A percentile compares a stretch with the other conserved stretches of the same genome.
These are phyloP conservation scores for Archivesica marissinica DNA, from an alignment of 1,140 invertebrate species.

Conservation along the genomic window DNA sequence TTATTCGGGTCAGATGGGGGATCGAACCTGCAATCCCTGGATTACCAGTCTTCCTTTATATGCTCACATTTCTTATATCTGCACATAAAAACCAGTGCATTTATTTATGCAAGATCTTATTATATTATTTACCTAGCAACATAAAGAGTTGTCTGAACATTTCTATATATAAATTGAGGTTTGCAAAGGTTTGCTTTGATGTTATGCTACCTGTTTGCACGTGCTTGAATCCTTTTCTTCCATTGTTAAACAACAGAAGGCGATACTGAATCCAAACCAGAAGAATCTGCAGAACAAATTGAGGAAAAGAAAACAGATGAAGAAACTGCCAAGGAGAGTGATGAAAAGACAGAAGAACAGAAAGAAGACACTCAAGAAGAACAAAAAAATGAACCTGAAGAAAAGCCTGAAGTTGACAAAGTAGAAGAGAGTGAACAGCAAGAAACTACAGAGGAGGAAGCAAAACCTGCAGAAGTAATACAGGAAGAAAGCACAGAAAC, in stretches of 20 bases:
- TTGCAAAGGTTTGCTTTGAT: background rate
- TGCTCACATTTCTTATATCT: background rate
- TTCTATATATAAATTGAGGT: background rate
- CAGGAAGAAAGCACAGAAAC: constrained; percentile 10
- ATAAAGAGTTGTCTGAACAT: background rate
- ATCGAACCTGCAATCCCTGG: background rate
- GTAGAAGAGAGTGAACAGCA: background rate
- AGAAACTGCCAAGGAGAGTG: background rate
- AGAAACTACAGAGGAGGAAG: background rate
- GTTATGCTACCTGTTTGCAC: background rate
- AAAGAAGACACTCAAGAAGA: background rate
- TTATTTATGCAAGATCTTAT: background rate
- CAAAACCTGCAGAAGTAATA: constrained; percentile 2
- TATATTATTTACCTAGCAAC: background rate
- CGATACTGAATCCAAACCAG: background rate
- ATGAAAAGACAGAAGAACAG: background rate
- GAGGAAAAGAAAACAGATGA: constrained; percentile 36
- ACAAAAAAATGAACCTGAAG: constrained; percentile 13
- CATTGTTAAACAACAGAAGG: background rate
- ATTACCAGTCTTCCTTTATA: too few species aligned
- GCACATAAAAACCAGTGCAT: background rate
- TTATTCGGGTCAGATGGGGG: background rate
- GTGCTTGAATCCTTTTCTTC: background rate
- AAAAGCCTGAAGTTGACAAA: background rate
- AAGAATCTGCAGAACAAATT: background rate